Percentiles rank a stretch among this genome's conserved stretches.
Conservation (phyloP, 2,113 vertebrate genomes). For the Phoxinus phoxinus region DNA sequence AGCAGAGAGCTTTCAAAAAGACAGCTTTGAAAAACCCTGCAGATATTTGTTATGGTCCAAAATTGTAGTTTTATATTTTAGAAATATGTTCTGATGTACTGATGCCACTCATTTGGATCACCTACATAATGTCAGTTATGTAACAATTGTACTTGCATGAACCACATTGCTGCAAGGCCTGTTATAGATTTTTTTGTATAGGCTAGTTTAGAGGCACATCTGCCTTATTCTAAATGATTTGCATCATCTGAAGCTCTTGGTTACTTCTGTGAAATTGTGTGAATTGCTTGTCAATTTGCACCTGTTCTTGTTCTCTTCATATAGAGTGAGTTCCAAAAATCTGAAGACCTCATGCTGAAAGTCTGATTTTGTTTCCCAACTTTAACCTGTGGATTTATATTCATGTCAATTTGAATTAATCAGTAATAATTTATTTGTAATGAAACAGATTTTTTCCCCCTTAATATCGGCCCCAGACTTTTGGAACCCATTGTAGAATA, state of each 20-base stretch:
- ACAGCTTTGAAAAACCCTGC: neutral
- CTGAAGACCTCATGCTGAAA: too few species aligned
- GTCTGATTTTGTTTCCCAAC: too few species aligned
- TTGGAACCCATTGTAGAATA: neutral
- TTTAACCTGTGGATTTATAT: neutral
- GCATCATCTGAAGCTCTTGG: too few species aligned
- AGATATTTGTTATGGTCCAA: neutral
- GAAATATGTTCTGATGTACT: neutral
- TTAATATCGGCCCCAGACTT: neutral
- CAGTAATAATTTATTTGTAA: neutral
- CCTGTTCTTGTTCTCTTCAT: neutral
- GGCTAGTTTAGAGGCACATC: too few species aligned
- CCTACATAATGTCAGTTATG: neutral
- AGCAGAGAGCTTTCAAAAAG: neutral
- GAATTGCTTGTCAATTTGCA: too few species aligned
- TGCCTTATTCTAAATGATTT: too few species aligned
- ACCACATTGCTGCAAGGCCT: neutral
- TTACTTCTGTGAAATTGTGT: too few species aligned
- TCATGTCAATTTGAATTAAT: neutral
- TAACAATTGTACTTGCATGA: neutral
- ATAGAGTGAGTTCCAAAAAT: too few species aligned
- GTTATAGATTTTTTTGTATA: too few species aligned
- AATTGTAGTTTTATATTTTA: neutral
- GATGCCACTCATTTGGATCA: constrained; percentile 1
- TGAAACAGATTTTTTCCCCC: too few species aligned